Evolutionary conservation across 2,888 invertebrate genomes (phyloP), one percentile per base, ranked within the genome.

Genomic region (Melanotus villosus): DNA sequence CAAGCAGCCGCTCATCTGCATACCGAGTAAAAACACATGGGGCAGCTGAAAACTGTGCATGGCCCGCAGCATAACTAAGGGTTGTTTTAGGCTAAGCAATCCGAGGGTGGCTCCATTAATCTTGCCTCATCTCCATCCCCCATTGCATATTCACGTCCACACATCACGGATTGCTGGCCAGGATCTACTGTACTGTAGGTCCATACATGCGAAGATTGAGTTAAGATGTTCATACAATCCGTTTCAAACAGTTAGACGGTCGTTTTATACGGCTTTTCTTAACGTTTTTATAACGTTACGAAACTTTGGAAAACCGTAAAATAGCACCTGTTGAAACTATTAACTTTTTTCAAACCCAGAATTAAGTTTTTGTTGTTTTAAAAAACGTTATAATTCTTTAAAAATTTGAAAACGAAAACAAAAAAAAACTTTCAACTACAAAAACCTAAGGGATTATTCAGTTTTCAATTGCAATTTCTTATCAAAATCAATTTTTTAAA

Each of bases 111-210:
- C 79, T 82, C 84, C 84, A 84, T 84, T 84, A 84, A 84, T 84
- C 84, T 84, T 84, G 80, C 82, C 84, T 82, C 83, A 81, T 83
- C 82, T 83, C 80, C 81, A 80, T 81, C 81, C 82, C 82, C 82
- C 82, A 84, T 84, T 84, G 84, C 84, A 84, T 84, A 84, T 84
- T 84, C 84, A 84, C 84, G 83, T 84, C 84, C 84, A 84, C 84
- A 84, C 84, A 84, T 84, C 83, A 83, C 82, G 83, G 83, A 82
- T 83, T 81, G 81, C 80, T 75, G 74, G 76, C 70, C 71, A 65
- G 68, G 72, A 73, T 65, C 67, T 73, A 72, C 71, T 73, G 73
- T 75, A 74, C 74, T 74, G 72, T 72, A 71, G 77, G 78, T 78
- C 78, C 81, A 81, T 82, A 80, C 80, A 81, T 81, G 81, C 80